Evolutionary conservation across 2,888 invertebrate genomes (phyloP), one percentile per base, ranked within the genome.

Genomic region (Caenorhabditis sp.): DNA sequence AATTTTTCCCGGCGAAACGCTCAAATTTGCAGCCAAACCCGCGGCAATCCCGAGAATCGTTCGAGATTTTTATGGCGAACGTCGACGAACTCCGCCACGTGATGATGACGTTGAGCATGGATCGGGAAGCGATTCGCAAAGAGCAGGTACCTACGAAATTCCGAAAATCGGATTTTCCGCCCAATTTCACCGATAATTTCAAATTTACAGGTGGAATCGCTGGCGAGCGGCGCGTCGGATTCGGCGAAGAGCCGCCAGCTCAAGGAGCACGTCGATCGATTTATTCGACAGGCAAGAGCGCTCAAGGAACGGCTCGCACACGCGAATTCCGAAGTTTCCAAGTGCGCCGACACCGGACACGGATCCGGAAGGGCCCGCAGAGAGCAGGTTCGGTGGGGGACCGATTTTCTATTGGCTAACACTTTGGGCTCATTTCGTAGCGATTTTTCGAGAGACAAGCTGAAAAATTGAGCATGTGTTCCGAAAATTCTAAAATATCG

Each of bases 221-320:
- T 68, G 35, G 58, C 68, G 0, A 30, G 48, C 20, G 68, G 68
- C 9, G 58, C 50, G 6, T n/a, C 46, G 11, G 74, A 74, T 35
- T 32, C 24, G 11, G 11, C 6, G 15, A 68, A 55, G 20, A 62
- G 48, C 6, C 45, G 61, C 1, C 32, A 24, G 26, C 26, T 74
- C 13, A 74, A 66, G 35, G 55, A 61, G 1, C 61, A 68, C 30
- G 61, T 66, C 9, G 73, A 74, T 43, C 45, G 55, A 22, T 74
- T 74, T 55, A 74, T 74, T 4, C 53, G 15, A 13, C 53, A 68
- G 17, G 55, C 53, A 20, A 11, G 66, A 2, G 43, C 39, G 0
- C 13, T 55, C 22, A 35, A 53, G 11, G 22, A 43, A 15, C 46
- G 56, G 5, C 26, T 74, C 9, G 35, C 22, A 0, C 27, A 32